phyloP scores from a whole-genome alignment of 1,140 invertebrate species.

The Drosophila lacteicornis region DNA sequence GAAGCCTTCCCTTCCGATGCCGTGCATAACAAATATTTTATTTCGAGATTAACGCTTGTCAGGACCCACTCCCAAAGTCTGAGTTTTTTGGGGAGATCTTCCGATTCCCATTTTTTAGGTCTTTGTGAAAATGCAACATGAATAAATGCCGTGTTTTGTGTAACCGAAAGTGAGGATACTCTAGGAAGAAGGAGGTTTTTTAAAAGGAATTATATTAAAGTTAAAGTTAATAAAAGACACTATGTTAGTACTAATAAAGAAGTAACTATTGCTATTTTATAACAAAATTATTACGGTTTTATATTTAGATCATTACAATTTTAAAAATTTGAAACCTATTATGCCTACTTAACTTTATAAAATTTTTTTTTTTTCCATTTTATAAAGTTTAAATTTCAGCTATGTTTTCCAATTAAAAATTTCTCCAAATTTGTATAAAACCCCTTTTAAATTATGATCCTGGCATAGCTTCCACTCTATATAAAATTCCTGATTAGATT shows the following conservation, averaged over 20 bases:
- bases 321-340: too few species aligned
- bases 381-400: too few species aligned
- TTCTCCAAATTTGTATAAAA: neutral
- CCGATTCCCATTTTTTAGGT: conserved; percentile 12
- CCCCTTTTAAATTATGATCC: neutral
- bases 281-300: too few species aligned
- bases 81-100: conserved; percentile 5
- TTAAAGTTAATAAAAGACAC: too few species aligned
- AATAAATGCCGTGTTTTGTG: neutral
- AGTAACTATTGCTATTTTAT: too few species aligned
- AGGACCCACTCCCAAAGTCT: conserved; percentile 29
- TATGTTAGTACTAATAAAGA: too few species aligned
- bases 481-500: neutral
- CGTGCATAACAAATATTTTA: conserved; percentile 73
- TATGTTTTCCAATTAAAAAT: neutral
- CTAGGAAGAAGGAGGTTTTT: neutral
- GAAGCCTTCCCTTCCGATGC: conserved; percentile 18
- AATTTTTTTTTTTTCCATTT: too few species aligned
- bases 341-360: too few species aligned
- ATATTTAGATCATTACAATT: too few species aligned
- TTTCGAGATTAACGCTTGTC: conserved; percentile 81
- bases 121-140: conserved; percentile 62
- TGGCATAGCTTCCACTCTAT: neutral
- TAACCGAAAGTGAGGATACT: neutral
- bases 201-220: too few species aligned